Conservation (phyloP, 2,113 vertebrate genomes). For the Oncorhynchus gorbuscha region DNA sequence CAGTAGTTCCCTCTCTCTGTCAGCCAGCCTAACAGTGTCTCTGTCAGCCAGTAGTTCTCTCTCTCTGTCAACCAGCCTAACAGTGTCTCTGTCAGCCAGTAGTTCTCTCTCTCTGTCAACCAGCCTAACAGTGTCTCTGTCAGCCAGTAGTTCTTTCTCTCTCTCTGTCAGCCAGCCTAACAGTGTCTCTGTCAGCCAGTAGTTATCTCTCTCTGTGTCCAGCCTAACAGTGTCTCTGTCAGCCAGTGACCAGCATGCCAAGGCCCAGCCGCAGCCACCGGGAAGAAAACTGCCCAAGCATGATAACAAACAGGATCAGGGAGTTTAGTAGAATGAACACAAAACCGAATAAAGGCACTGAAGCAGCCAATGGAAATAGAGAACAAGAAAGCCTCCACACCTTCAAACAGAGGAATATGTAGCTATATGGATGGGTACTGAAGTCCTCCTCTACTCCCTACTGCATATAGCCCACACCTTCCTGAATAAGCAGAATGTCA, state of each 20-base stretch:
- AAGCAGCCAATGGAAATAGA: too few species aligned
- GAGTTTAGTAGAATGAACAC: too few species aligned
- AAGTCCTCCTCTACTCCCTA: too few species aligned
- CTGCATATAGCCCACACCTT: too few species aligned
- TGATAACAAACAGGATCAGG: too few species aligned
- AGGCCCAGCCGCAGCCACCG: background rate
- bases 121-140: background rate
- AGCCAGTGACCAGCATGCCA: slow-evolving; percentile 4
- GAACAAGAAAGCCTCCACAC: too few species aligned
- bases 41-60: background rate
- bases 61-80: background rate
- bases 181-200: background rate
- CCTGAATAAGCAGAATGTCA: too few species aligned
- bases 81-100: background rate
- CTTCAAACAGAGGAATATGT: too few species aligned
- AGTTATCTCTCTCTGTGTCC: background rate
- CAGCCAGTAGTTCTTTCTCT: background rate
- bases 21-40: background rate
- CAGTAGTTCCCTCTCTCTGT: background rate
- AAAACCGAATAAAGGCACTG: too few species aligned
- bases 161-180: background rate
- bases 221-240: background rate
- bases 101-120: background rate
- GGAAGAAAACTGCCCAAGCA: too few species aligned
- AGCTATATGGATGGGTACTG: too few species aligned